Conservation (phyloP, 2,888 invertebrate species). For the Pseudococcus longispinus region DNA sequence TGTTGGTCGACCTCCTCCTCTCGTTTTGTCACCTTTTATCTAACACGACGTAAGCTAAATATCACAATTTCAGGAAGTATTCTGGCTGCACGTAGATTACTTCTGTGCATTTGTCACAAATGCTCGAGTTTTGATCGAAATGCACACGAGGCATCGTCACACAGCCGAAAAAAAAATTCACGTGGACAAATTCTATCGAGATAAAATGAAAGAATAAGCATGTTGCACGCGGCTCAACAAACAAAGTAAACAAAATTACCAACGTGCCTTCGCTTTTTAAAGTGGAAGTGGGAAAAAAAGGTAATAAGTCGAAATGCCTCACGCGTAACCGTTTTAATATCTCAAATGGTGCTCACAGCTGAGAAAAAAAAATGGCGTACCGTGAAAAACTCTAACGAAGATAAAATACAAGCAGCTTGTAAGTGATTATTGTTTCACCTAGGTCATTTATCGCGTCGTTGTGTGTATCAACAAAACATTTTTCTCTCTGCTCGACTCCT, state of each 20-base stretch:
- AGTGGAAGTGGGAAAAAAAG: background rate
- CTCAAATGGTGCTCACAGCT: background rate
- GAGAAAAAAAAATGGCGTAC: background rate
- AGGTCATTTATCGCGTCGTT: conserved; percentile 20
- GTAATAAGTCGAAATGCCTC: background rate
- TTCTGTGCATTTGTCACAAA: too few species aligned
- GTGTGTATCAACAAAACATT: conserved; percentile 3
- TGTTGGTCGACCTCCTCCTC: background rate
- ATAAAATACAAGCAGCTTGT: conserved; percentile 5
- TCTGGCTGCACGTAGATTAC: too few species aligned
- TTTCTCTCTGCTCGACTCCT: background rate
- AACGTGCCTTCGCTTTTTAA: background rate
- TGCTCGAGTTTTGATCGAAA: too few species aligned
- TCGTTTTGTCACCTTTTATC: background rate
- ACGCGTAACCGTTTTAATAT: conserved; percentile 10
- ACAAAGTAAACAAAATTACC: background rate
- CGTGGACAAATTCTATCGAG: background rate
- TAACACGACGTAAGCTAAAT: too few species aligned
- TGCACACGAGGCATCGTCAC: too few species aligned
- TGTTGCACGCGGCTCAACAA: background rate
- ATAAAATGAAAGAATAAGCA: background rate
- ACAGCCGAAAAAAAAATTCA: background rate
- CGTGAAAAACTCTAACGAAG: background rate
- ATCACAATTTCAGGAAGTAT: too few species aligned
- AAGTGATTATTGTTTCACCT: conserved; percentile 10